These are phyloP conservation scores for Chromis chromis DNA, from an alignment of 2,797 vertebrate species.

Conservation along the genomic window DNA sequence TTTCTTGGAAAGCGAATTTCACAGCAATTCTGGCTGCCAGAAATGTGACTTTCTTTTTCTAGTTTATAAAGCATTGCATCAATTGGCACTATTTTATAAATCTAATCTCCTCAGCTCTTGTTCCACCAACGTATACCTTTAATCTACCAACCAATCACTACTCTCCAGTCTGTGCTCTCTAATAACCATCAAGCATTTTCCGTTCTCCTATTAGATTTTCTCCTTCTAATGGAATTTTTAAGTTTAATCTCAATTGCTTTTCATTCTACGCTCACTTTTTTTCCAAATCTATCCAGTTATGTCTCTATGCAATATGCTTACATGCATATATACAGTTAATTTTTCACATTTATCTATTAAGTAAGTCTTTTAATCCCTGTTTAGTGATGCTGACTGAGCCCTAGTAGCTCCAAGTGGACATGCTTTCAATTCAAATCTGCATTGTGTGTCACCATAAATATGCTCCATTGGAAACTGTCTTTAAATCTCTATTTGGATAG, in stretches of 20 bases:
- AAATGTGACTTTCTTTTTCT: too few relatives aligned
- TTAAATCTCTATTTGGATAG: background rate
- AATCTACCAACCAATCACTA: background rate
- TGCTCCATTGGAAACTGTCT: slow-evolving; percentile 3
- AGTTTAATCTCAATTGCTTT: background rate
- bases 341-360: background rate
- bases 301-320: too few relatives aligned
- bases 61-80: too few relatives aligned
- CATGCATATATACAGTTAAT: too few relatives aligned
- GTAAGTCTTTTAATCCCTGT: background rate
- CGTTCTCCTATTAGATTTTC: background rate
- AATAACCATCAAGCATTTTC: too few relatives aligned
- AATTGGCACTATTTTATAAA: too few relatives aligned
- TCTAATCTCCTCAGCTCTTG: too few relatives aligned
- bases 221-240: background rate
- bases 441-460: background rate
- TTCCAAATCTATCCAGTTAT: too few relatives aligned
- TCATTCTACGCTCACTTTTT: too few relatives aligned
- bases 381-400: too few relatives aligned
- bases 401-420: background rate
- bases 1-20: background rate
- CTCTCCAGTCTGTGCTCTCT: background rate
- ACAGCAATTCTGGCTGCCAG: background rate
- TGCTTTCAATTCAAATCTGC: background rate
- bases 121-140: too few relatives aligned